Evolutionary conservation across 2,888 invertebrate species (phyloP).

Genomic region (Drosophila putrida): DNA sequence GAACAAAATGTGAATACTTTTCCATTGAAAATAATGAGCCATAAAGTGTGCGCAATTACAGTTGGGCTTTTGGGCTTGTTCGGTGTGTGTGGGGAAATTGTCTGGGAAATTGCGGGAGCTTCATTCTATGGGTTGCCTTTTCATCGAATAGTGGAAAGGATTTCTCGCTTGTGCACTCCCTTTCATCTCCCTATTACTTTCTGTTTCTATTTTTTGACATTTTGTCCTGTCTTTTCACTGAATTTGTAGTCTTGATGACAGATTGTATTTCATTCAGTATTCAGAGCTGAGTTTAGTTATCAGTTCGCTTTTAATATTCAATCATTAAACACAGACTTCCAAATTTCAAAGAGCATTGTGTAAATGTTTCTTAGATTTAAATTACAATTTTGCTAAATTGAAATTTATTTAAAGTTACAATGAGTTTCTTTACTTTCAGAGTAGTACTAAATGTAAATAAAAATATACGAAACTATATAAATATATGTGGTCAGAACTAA

Average conservation of each 20-base stretch:
- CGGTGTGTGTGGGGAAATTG: slow-evolving; percentile 8
- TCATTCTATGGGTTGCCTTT: slow-evolving; percentile 35
- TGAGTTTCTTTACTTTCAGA: not conserved
- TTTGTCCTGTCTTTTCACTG: slow-evolving; percentile 2
- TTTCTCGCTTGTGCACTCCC: slow-evolving; percentile 13
- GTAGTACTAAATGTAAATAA: too few species aligned
- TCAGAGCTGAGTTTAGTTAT: slow-evolving; percentile 9
- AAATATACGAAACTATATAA: too few species aligned
- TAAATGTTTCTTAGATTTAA: not conserved
- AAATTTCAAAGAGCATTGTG: slow-evolving; percentile 9
- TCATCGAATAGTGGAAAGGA: slow-evolving; percentile 59
- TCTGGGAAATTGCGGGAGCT: slow-evolving; percentile 24
- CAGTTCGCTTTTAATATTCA: slow-evolving; percentile 21
- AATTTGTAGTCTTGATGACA: slow-evolving; percentile 15
- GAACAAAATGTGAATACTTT: slow-evolving; percentile 42
- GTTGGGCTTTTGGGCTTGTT: slow-evolving; percentile 3
- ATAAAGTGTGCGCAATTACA: slow-evolving; percentile 71
- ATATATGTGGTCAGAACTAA: too few species aligned
- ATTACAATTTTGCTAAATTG: not conserved
- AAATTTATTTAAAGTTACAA: not conserved
- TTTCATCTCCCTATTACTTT: not conserved
- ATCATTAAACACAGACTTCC: slow-evolving; percentile 9
- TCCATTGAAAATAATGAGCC: slow-evolving; percentile 76
- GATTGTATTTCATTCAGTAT: slow-evolving; percentile 37
- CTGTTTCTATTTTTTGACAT: not conserved